Base-by-base conservation (phyloP, 2,888 invertebrate genomes). In the Schizotus pectinicornis region DNA sequence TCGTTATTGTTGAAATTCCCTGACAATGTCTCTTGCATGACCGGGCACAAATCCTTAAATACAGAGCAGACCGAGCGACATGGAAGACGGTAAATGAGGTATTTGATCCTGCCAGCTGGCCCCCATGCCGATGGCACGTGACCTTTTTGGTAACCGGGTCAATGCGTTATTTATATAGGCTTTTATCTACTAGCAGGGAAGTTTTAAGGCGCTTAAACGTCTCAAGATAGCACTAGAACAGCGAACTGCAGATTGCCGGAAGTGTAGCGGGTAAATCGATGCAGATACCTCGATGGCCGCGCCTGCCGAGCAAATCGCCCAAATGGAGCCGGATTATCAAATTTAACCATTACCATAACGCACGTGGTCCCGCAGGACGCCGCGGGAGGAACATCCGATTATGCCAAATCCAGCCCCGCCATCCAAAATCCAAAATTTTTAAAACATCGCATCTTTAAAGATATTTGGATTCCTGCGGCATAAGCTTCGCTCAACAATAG, bases 111-210 rank as follows among this genome's bases (percentile, higher is more conserved):
- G 50, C 54, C 59, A 50, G 45, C 39, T 52, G 50, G 56, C 49
- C 56, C 50, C 57, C 42, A 48, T 47, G 56, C 45, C 42, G 56
- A 57, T 57, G 61, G 58, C 56, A 59, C 52, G 58, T 56, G 53
- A 59, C 56, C 61, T 59, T 59, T 56, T 56, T 55, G 50, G 54
- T 51, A 61, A 61, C 49, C 58, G 58, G 61, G 61, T 62, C 61
- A 59, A 62, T 62, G 55, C 49, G 61, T 62, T 62, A 59, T 62
- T 62, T 62, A 62, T 59, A 59, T 62, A 56, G 52, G 38, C 37
- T 55, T 56, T 62, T 62, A 55, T 59, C 58, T 52, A 46, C 57
- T 47, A 37, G 22, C 13, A 46, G 36, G 50, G 51, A 59, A 51
- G 54, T 55, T 59, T 49, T 49, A 59, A 59, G 59, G 37, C 50